phyloP scores from a whole-genome alignment of 2,113 vertebrate genomes.

The Carollia perspicillata region DNA sequence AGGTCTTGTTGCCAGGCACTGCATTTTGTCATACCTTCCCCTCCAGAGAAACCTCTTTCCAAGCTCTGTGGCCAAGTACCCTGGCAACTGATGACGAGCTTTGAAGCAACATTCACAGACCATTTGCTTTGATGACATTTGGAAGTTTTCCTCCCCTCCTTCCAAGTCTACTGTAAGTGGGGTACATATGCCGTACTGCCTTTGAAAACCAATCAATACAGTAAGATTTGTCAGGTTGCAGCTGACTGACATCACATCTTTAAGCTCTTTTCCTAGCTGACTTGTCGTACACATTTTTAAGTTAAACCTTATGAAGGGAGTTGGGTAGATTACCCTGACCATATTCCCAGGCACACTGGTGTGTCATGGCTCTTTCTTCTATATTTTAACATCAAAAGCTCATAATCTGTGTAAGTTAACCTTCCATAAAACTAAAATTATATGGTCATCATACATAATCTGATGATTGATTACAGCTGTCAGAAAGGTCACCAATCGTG shows the following conservation, averaged over 20 bases:
- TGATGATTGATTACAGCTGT: slow-evolving; percentile 80
- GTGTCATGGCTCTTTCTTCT: slow-evolving; percentile 68
- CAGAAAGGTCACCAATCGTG: slow-evolving; percentile 72
- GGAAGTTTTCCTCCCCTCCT: slow-evolving; percentile 72
- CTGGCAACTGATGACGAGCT: slow-evolving; percentile 93
- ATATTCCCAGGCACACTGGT: slow-evolving; percentile 67
- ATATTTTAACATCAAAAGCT: slow-evolving; percentile 79
- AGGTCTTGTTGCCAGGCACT: slow-evolving; percentile 81
- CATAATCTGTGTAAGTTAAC: slow-evolving; percentile 79
- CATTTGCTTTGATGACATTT: slow-evolving; percentile 95
- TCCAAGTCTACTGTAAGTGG: slow-evolving; percentile 77
- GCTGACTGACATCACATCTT: slow-evolving; percentile 79
- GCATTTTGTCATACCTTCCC: slow-evolving; percentile 88
- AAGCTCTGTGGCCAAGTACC: slow-evolving; percentile 92
- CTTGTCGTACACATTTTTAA: slow-evolving; percentile 78
- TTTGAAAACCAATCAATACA: slow-evolving; percentile 84
- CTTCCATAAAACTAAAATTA: slow-evolving; percentile 81
- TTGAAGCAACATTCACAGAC: slow-evolving; percentile 95
- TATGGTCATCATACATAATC: slow-evolving; percentile 80
- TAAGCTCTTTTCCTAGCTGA: slow-evolving; percentile 76
- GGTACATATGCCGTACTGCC: slow-evolving; percentile 78
- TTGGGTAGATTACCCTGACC: slow-evolving; percentile 43
- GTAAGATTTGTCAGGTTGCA: slow-evolving; percentile 81
- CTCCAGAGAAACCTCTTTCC: slow-evolving; percentile 90
- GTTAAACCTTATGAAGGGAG: slow-evolving; percentile 77